Percentiles rank a stretch among this genome's conserved stretches.
phyloP scores from a whole-genome alignment of 2,888 invertebrate genomes.

The Macropis europaea region DNA sequence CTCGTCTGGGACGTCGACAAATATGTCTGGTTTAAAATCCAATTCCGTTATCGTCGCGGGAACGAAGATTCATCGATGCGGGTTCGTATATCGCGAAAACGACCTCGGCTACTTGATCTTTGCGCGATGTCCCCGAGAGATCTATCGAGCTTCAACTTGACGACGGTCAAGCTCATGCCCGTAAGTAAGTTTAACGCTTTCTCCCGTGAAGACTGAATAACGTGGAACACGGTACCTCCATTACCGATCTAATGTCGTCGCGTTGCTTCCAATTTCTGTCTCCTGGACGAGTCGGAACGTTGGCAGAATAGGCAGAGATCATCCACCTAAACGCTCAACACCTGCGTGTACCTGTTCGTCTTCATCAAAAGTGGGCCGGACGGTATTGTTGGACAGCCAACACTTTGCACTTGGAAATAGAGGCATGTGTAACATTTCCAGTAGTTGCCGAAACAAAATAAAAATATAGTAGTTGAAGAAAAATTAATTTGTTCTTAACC shows the following conservation, averaged over 20 bases:
- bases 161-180: constrained; percentile 46
- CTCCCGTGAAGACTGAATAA: constrained; percentile 38
- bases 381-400: too few species aligned
- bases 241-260: constrained; percentile 40
- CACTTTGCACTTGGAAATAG: too few species aligned
- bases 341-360: neutral
- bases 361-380: too few species aligned
- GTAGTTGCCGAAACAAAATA: too few species aligned
- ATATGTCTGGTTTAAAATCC: neutral
- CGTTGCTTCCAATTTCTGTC: constrained; percentile 37
- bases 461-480: too few species aligned
- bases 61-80: constrained; percentile 26
- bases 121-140: constrained; percentile 31
- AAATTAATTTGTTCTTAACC: neutral
- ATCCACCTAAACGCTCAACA: neutral
- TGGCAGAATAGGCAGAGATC: neutral
- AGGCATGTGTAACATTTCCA: too few species aligned
- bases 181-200: constrained; percentile 63
- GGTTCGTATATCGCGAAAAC: constrained; percentile 1
- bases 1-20: too few species aligned
- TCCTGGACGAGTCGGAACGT: neutral
- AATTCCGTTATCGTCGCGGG: neutral
- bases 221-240: constrained; percentile 61
- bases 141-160: constrained; percentile 39
- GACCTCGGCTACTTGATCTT: constrained; percentile 3